Base-by-base conservation (phyloP, 2,888 invertebrate genomes). In the Drosophila mettleri region DNA sequence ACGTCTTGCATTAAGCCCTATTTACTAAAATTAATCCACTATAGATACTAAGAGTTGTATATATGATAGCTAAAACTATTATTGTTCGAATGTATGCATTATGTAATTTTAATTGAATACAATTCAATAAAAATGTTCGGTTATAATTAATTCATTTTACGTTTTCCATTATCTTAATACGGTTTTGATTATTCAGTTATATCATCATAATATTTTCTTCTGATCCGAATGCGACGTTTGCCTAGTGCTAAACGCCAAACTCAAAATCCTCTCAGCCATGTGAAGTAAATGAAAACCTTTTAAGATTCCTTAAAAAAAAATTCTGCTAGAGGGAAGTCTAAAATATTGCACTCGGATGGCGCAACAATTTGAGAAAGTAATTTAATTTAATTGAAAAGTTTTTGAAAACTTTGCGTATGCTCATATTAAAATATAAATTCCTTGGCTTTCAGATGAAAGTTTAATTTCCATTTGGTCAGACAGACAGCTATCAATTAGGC, bases 1-100 rank as follows among this genome's bases (percentile, higher is more conserved):
- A 57, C 58, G 48, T 76, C 68, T 48, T 41, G 51, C 54, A 43
- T 61, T 72, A 55, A 66, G 67, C 55, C 69, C 65, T 66, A 63
- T 52, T 27, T 60, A 54, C 61, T 80, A 76, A 48, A 5, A 64
- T 41, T 65, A 64, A 34, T 60, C 9, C 18, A 27, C 55, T 34
- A 48, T 54, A 64, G 38, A 31, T 36, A 53, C 33, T 39, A 48
- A 46, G 41, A 65, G 58, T 59, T 73, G 55, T 75, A 67, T 75
- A 69, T 84, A 74, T 33, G 49, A 43, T 74, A 71, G 72, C 86
- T 85, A 88, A 83, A 64, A 72, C 84, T 85, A 85, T 85, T 85
- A 85, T 85, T 85, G 84, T 85, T 85, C 84, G 59, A 85, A 77
- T 86, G 74, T 82, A 85, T 64, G 74, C 59, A 55, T 59, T 55